A percentile compares a stretch with the other conserved stretches of the same genome.
phyloP scores from a whole-genome alignment of 2,888 invertebrate species.

The Neoscelio sp. region DNA sequence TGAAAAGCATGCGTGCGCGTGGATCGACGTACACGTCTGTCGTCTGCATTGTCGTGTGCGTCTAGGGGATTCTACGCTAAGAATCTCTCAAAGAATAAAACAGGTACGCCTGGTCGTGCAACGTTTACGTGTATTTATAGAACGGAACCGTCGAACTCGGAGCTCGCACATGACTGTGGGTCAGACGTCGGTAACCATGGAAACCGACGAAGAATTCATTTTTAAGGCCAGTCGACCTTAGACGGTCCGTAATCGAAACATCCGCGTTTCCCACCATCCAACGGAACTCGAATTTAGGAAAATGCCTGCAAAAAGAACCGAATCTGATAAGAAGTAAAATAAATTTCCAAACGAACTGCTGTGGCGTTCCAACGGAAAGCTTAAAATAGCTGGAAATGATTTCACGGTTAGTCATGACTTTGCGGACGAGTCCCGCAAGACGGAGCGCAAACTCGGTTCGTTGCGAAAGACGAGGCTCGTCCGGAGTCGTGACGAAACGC shows the following conservation, averaged over 20 bases:
- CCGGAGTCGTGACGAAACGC: slow-evolving; percentile 43
- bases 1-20: no score
- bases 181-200: slow-evolving; percentile 63
- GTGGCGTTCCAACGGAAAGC: no score
- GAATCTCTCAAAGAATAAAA: background rate
- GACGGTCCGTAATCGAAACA: no score
- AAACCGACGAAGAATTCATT: slow-evolving; percentile 18
- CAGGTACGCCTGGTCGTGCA: slow-evolving; percentile 12
- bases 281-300: no score
- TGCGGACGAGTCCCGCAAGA: background rate
- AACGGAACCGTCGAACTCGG: slow-evolving; percentile 56
- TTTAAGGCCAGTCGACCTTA: slow-evolving; percentile 2
- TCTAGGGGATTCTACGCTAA: no score
- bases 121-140: slow-evolving; percentile 47
- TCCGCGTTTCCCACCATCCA: no score
- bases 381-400: background rate
- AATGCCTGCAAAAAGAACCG: background rate
- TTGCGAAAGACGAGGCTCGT: slow-evolving; percentile 43
- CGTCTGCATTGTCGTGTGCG: no score
- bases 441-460: slow-evolving; percentile 28
- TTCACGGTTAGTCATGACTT: background rate
- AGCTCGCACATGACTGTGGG: slow-evolving; percentile 52
- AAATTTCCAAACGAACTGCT: no score
- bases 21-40: no score
- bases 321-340: background rate